Base-by-base conservation (phyloP, 2,797 vertebrate genomes). In the Enteromius argenteus region DNA sequence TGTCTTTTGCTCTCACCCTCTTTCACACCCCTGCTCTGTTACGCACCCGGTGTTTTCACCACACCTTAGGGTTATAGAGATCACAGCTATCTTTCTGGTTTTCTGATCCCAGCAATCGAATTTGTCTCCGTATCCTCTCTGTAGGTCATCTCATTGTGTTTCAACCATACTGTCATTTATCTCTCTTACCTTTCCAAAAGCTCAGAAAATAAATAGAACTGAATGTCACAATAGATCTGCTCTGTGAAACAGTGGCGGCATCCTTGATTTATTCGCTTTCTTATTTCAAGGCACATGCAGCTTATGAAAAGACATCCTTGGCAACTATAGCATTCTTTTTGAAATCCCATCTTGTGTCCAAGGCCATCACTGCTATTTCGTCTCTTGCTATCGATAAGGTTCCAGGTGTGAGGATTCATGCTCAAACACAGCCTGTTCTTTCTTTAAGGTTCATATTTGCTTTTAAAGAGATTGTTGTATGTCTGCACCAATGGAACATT, bases 261-360 rank as follows among this genome's bases (percentile, higher is more conserved):
- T 42, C 90, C 89, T 89, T 84, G 87, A 86, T 91, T 92, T 90
- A 87, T 91, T 89, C 79, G 88, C 88, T 71, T 84, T 85, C 81
- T 81, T 75, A 66, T 58, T 75, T 88, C 14, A 4, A 85, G 67
- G 27, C 79, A 89, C 81, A 89, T 23, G 68, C 64, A 64, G 62
- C 77, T 86, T 86, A 87, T 86, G 80, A 88, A 92, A 88, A 91
- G 69, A 81, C 79, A 72, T 21, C 86, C 88, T 89, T 86, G 86
- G 90, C 89, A 90, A 90, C 92, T 92, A 90, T 92, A 87, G 72
- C 53, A 69, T 56, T 78, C 86, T 85, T 74, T 67, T 51, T 15
- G 10, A 89, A 51, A 84, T 49, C 30, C 84, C 80, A 84, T 84
- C 84, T 73, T 83, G 67, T 27, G 85, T 83, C 72, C 87, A 91